Base-by-base conservation (phyloP, 1,140 invertebrate species). In the Dolichoris vasculosae region DNA sequence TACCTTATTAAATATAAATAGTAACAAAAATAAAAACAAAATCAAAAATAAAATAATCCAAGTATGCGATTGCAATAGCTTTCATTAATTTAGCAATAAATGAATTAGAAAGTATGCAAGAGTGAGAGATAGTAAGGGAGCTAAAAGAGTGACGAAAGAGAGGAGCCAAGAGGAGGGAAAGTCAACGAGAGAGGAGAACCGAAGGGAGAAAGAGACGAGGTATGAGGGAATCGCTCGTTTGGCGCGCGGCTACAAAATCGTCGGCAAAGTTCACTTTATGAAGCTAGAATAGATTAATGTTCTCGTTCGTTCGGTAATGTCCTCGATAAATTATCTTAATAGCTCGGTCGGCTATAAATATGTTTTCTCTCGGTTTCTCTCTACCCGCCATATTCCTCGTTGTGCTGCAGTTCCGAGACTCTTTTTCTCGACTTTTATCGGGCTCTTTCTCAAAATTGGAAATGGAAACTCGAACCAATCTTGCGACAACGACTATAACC, bases 211-310 rank as follows among this genome's bases (percentile, higher is more conserved):
- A 20, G 8, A 75, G 55, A 83, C 48, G 82, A 77, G 40, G 48
- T 69, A 86, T 55, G 78, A 75, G 75, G 15, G 83, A 85, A 88
- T 86, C 87, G 91, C 90, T 92, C 92, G 92, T 92, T 92, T 92
- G 90, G 91, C 91, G 86, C 89, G 89, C 89, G 85, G 89, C 90
- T 90, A 92, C 91, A 92, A 92, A 92, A 92, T 92, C 90, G 91
- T 89, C 90, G 91, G 91, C 90, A 87, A 92, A 93, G 89, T 93
- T 92, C 91, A 91, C 90, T 93, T 93, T 92, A 93, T 92, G 91
- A 92, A 92, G 92, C 91, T 91, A 91, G 91, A 93, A 92, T 92
- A 93, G 91, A 93, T 93, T 92, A 92, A 93, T 93, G 92, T 89
- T 89, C 91, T 92, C 92, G 90, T 93, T 93, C 92, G 91, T 92